Conservation (phyloP, 2,797 vertebrate genomes). For the Chelon auratus region DNA sequence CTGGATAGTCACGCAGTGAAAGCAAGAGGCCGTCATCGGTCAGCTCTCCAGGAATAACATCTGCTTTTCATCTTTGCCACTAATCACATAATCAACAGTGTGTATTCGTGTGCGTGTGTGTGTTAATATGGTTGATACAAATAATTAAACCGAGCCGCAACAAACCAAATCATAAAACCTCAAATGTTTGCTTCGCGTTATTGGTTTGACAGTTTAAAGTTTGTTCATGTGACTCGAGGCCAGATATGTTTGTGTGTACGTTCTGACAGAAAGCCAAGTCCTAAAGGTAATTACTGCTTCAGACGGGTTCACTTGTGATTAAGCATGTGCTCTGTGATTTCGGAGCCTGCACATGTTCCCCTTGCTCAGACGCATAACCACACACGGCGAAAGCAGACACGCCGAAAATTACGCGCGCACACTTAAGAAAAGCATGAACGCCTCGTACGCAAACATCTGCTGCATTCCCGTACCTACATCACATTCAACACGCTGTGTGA, state of each 20-base stretch:
- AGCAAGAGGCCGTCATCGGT: conserved; percentile 10
- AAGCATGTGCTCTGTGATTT: conserved; percentile 45
- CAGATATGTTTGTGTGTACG: conserved; percentile 33
- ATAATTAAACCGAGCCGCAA: conserved; percentile 42
- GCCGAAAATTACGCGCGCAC: conserved; percentile 23
- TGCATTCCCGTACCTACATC: conserved; percentile 9
- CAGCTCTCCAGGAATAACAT: conserved; percentile 58
- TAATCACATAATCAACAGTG: conserved; percentile 65
- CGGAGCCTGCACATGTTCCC: conserved; percentile 24
- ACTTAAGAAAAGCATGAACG: conserved; percentile 14
- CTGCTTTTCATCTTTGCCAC: conserved; percentile 71
- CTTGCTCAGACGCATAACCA: background rate
- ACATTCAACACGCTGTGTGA: conserved; percentile 16
- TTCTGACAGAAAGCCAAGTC: conserved; percentile 55
- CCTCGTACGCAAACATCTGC: conserved; percentile 41
- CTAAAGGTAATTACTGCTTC: conserved; percentile 60
- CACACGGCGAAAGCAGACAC: conserved; percentile 20
- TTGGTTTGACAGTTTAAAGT: conserved; percentile 42
- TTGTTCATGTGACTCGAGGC: conserved; percentile 45
- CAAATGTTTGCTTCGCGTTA: conserved; percentile 46
- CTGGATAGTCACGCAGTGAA: conserved; percentile 17
- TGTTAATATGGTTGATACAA: conserved; percentile 40
- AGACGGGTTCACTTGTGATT: conserved; percentile 46
- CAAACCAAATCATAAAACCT: conserved; percentile 46
- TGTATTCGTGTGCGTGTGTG: conserved; percentile 24